phyloP scores from a whole-genome alignment of 1,140 invertebrate species.

The Cheumatopsyche charites region DNA sequence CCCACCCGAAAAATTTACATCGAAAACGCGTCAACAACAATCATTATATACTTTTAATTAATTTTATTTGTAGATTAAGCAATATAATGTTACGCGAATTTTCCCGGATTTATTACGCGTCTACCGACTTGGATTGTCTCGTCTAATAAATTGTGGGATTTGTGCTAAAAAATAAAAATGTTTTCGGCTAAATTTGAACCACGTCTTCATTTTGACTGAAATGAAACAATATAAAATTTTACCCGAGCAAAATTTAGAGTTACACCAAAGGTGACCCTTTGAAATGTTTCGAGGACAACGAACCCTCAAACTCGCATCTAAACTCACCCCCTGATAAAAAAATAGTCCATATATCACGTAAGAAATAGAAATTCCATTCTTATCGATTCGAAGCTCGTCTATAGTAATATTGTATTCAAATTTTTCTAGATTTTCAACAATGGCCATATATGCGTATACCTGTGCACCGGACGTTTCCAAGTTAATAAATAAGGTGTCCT shows the following conservation, averaged over 20 bases:
- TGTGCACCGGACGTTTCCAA: not conserved
- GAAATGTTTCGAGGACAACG: not conserved
- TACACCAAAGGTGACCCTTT: too few relatives aligned
- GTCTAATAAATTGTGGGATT: too few relatives aligned
- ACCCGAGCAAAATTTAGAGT: not conserved
- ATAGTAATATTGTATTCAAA: conserved; percentile 37
- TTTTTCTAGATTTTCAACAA: conserved; percentile 35
- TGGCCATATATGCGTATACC: conserved; percentile 27
- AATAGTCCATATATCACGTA: not conserved
- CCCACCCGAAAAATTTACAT: conserved; percentile 6
- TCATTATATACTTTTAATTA: conserved; percentile 10
- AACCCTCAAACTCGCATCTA: not conserved
- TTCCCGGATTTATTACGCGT: too few relatives aligned
- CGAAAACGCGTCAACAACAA: conserved; percentile 4
- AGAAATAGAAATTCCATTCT: conserved; percentile 21
- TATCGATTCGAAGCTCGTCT: conserved; percentile 17
- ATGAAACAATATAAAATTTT: not conserved
- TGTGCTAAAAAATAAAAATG: too few relatives aligned
- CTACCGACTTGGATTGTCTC: too few relatives aligned
- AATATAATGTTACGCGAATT: not conserved
- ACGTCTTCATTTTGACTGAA: too few relatives aligned
- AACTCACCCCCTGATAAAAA: not conserved
- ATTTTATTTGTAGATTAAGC: conserved; percentile 7
- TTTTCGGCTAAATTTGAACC: too few relatives aligned
- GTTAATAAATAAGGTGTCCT: conserved; percentile 32